Conservation (phyloP, 2,888 invertebrate genomes). For the Eupithecia pulchellata region DNA sequence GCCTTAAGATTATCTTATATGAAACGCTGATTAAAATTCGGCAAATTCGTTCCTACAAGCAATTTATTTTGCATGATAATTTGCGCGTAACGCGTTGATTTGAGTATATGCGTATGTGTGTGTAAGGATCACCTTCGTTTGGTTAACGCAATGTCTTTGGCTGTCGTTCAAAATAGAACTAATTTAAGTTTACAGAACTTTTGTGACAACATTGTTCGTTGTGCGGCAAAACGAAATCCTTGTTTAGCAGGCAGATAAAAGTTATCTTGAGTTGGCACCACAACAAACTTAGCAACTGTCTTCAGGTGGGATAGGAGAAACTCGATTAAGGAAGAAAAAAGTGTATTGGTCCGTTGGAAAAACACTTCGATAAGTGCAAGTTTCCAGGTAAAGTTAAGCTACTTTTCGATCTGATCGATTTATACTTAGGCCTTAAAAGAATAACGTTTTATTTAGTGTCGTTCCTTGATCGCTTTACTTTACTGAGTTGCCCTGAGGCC, state of each 20-base stretch:
- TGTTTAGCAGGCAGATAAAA: slow-evolving; percentile 72
- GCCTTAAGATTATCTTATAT: slow-evolving; percentile 43
- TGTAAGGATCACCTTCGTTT: slow-evolving; percentile 13
- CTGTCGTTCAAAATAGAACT: slow-evolving; percentile 58
- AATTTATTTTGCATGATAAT: slow-evolving; percentile 58
- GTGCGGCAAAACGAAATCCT: slow-evolving; percentile 68
- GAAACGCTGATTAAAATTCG: slow-evolving; percentile 60
- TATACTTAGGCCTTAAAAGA: slow-evolving; percentile 4
- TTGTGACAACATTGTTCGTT: slow-evolving; percentile 58
- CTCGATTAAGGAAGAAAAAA: slow-evolving; percentile 75
- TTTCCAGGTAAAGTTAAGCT: slow-evolving; percentile 24
- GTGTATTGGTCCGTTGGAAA: slow-evolving; percentile 64
- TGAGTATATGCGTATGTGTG: slow-evolving; percentile 13
- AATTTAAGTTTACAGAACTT: slow-evolving; percentile 67
- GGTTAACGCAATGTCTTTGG: slow-evolving; percentile 47
- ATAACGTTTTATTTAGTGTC: background rate
- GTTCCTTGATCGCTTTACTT: background rate
- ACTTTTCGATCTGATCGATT: slow-evolving; percentile 3
- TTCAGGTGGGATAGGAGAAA: slow-evolving; percentile 75
- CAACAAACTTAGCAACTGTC: slow-evolving; percentile 75
- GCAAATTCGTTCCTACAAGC: slow-evolving; percentile 52
- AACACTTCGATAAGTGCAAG: slow-evolving; percentile 58
- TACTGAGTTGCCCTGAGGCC: background rate
- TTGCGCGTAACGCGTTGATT: slow-evolving; percentile 48
- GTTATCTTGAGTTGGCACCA: slow-evolving; percentile 68